Evolutionary conservation across 2,888 invertebrate species (phyloP), one percentile per base, ranked within the genome.

Genomic region (Branchellion lobata): DNA sequence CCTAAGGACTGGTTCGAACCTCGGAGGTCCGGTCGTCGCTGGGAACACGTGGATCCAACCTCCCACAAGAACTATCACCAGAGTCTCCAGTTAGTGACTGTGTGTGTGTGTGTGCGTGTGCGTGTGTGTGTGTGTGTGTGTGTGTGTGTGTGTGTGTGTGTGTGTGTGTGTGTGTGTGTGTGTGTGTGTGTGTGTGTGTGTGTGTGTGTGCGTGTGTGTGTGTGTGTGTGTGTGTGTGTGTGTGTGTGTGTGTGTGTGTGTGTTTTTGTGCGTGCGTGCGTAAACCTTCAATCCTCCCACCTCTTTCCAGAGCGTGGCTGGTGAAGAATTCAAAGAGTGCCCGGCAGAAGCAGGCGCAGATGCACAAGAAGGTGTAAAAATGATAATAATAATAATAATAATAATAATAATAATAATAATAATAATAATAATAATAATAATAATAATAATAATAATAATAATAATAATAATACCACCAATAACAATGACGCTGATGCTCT

Each of bases 191-290:
- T 75, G 18, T 51, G 27, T 75, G 3, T 75, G 34, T 57, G 51
- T 76, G 24, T 53, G 51, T 57, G 5, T 76, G 51, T 76, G 24
- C 51, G 51, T 76, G 24, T 57, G 29, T 76, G 2, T 76, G 29
- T 76, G 57, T 57, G n/a, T 76, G 57, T 57, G 33, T 76, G 29
- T 76, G 2, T 76, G 57, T 76, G 57, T 76, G 57, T 76, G 57
- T 76, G 3, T 76, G 57, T 76, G n/a, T 76, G 57, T 57, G n/a
- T 40, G 40, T 40, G 40, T 40, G 40, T 40, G 40, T 40, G 40
- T 8, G 29, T 76, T 0, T 76, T 29, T 76, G 57, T 76, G 57
- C 51, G 57, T 76, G 3, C 51, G 57, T 76, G n/a, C 51, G 57
- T 57, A 18, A 8, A 14, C 14, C 8, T 40, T 5, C 14, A 14